These are phyloP conservation scores for Microchrysa polita DNA, from an alignment of 2,888 invertebrate genomes.

Conservation along the genomic window DNA sequence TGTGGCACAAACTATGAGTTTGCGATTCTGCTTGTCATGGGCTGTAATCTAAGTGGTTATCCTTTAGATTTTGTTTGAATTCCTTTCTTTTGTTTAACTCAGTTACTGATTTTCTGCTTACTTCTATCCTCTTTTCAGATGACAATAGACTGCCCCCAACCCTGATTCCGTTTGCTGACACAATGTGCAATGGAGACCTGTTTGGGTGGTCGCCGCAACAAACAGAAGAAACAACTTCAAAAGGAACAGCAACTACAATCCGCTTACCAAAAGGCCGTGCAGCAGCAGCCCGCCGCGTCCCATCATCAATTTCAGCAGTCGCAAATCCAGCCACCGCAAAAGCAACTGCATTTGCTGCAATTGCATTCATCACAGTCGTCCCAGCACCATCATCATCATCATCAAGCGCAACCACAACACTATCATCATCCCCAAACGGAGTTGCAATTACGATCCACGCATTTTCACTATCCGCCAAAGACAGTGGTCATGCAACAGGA, in stretches of 20 bases:
- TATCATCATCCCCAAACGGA: slow-evolving; percentile 34
- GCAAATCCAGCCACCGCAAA: slow-evolving; percentile 51
- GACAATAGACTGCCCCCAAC: slow-evolving; percentile 46
- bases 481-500: slow-evolving; percentile 41
- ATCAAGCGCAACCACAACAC: slow-evolving; percentile 45
- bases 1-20: neutral
- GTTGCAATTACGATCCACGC: slow-evolving; percentile 51
- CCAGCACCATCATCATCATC: slow-evolving; percentile 50
- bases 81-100: too few relatives aligned
- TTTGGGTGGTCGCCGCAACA: slow-evolving; percentile 62
- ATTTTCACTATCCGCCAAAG: slow-evolving; percentile 52
- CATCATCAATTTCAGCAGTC: slow-evolving; percentile 54
- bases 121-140: slow-evolving; percentile 45
- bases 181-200: slow-evolving; percentile 64
- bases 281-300: slow-evolving; percentile 48
- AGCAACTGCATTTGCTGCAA: slow-evolving; percentile 51
- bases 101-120: too few relatives aligned
- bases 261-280: slow-evolving; percentile 47
- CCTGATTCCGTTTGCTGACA: slow-evolving; percentile 51
- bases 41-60: too few relatives aligned
- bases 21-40: neutral
- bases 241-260: slow-evolving; percentile 51
- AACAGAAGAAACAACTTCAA: slow-evolving; percentile 54
- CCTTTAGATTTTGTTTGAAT: too few relatives aligned
- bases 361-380: slow-evolving; percentile 47